Evolutionary conservation across 1,140 invertebrate genomes (phyloP).

Genomic region (Drosophila kanapiae): DNA sequence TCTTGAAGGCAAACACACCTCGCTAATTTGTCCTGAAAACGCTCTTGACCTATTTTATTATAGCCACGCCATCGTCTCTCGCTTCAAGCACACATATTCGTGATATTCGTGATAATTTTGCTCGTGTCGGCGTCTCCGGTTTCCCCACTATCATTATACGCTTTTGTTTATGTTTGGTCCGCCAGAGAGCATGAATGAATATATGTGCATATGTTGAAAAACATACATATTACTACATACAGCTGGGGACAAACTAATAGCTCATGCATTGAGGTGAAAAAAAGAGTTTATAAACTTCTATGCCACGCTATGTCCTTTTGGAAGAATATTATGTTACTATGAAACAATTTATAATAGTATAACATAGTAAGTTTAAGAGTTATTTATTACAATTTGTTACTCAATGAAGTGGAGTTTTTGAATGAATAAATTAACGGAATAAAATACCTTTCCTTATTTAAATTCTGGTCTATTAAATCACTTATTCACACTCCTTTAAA

Average conservation of each 20-base stretch:
- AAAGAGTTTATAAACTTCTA: neutral
- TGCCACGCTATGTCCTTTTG: neutral
- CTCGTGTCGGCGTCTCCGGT: constrained; percentile 20
- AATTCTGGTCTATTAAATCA: neutral
- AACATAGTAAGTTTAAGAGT: neutral
- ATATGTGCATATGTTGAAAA: constrained; percentile 3
- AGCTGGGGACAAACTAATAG: neutral
- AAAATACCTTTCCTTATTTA: no score
- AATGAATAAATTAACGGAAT: no score
- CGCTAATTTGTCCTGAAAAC: constrained; percentile 74
- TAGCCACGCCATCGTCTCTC: constrained; percentile 27
- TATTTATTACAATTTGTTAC: no score
- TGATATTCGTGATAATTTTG: constrained; percentile 15
- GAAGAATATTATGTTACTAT: neutral
- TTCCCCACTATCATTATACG: constrained; percentile 76
- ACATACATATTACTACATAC: constrained; percentile 14
- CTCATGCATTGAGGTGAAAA: neutral
- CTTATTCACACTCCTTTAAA: neutral
- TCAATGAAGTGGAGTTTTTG: no score
- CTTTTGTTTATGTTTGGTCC: constrained; percentile 70
- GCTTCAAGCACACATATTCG: constrained; percentile 18
- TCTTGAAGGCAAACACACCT: constrained; percentile 58
- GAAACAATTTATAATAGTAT: no score
- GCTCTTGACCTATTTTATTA: constrained; percentile 71
- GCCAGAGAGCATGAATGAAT: constrained; percentile 59